Evolutionary conservation across 2,888 invertebrate species (phyloP), one percentile per base, ranked within the genome.

Genomic region (Apotomis betuletana): DNA sequence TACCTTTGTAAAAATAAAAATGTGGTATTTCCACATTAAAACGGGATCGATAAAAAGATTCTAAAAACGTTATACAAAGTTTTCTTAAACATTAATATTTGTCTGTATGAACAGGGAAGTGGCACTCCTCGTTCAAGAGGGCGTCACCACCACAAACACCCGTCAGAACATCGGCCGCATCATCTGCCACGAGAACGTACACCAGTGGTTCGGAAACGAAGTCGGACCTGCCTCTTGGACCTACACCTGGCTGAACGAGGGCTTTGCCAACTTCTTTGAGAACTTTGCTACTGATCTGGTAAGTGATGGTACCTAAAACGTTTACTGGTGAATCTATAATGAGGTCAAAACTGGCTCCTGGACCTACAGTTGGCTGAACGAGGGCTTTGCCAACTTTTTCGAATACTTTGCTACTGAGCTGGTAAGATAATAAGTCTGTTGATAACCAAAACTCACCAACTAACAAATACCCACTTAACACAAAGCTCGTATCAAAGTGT

Each of bases 131-230:
- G 89, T 91, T 0, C 85, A 84, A 69, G 87, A 90, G 0, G 90
- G 89, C 5, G 89, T 91, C 0, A 91, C 92, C 0, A 91, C 93
- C 0, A 93, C 92, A 0, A 65, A 82, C 0, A 84, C 86, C 0
- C 83, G 74, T 5, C 92, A 93, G 76, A 87, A 90, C 78, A 92
- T 95, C 55, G 94, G 93, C 3, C 91, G 92, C 4, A 92, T 94
- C 68, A 90, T 95, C 67, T 89, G 94, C 8, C 95, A 95, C 79
- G 95, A 95, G 79, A 94, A 94, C 74, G 88, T 91, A 0, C 97
- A 98, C 82, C 96, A 95, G 94, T 97, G 97, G 97, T 97, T 97
- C 81, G 97, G 97, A 0, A 95, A 97, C 82, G 93, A 95, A 77
- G 95, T 97, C 2, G 94, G 96, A 0, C 94, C 95, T 0, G 84